Percentiles rank a stretch among this genome's conserved stretches.
Conservation (phyloP, 2,797 vertebrate genomes). For the Philypnodon macrostomus region DNA sequence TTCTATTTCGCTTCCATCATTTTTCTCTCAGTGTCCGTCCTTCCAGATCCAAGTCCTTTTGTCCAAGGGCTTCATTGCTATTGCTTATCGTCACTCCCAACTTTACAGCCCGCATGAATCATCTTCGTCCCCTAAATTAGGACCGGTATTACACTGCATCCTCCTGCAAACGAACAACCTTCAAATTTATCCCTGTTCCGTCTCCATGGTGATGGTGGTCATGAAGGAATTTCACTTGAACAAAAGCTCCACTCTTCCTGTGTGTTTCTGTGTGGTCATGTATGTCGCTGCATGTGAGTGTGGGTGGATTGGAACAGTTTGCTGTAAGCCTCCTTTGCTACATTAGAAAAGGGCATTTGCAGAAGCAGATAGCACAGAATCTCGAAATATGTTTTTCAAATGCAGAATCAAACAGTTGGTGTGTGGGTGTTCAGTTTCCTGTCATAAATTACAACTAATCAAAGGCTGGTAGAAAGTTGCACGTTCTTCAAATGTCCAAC, state of each 20-base stretch:
- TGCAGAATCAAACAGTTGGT: too few relatives aligned
- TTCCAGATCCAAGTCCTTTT: conserved; percentile 29
- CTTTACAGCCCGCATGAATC: conserved; percentile 45
- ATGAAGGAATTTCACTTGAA: conserved; percentile 64
- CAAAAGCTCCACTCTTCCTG: conserved; percentile 59
- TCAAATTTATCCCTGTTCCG: conserved; percentile 42
- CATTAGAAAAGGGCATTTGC: neutral
- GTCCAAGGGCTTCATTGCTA: conserved; percentile 34
- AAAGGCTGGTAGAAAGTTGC: too few relatives aligned
- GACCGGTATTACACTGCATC: conserved; percentile 34
- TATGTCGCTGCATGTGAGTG: conserved; percentile 3
- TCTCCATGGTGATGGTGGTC: conserved; percentile 72
- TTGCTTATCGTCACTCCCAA: conserved; percentile 29
- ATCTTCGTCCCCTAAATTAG: conserved; percentile 52
- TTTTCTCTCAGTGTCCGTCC: conserved; percentile 27
- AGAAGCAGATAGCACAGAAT: neutral
- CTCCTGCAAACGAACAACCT: conserved; percentile 64
- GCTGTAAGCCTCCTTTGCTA: neutral
- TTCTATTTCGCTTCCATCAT: neutral
- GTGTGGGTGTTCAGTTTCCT: too few relatives aligned
- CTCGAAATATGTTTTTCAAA: too few relatives aligned
- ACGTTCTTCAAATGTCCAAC: too few relatives aligned
- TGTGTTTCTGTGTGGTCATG: conserved; percentile 15
- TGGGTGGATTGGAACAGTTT: neutral
- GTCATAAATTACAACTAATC: too few relatives aligned